Evolutionary conservation across 2,113 vertebrate species (phyloP).

Genomic region (Ovis aries): ARS-UI_Ramb_v3.0 NC_056059.1:116861001-116861500

Average conservation of each 20-base stretch:
- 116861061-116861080: background rate
- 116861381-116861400: background rate
- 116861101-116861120: no score
- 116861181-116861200: no score
- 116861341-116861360: background rate
- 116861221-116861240: background rate
- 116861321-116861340: background rate
- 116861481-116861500: background rate
- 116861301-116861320: background rate
- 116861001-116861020: background rate
- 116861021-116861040: background rate
- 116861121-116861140: no score
- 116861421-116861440: background rate
- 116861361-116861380: background rate
- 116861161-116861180: no score
- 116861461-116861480: background rate
- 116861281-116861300: background rate
- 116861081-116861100: background rate
- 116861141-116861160: no score
- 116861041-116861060: background rate
- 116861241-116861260: background rate
- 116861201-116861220: background rate
- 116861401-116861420: background rate
- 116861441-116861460: background rate
- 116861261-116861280: background rate